Evolutionary conservation across 2,113 vertebrate genomes (phyloP), one percentile per base, ranked within the genome.

Genomic region (Ochotona curzoniae): DNA sequence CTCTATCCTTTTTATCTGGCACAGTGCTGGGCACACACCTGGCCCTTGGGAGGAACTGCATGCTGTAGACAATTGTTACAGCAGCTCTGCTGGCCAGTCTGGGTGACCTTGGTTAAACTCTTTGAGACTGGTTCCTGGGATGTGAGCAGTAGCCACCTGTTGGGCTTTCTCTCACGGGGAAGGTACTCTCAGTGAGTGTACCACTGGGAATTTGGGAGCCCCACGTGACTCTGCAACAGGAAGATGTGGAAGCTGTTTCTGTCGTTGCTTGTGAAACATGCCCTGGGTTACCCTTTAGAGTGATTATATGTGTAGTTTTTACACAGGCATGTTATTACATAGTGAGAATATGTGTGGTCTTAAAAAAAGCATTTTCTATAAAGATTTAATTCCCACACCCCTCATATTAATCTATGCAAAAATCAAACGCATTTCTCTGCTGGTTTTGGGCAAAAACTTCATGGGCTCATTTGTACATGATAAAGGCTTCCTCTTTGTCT

Each of bases 351-450:
- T 57, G 32, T 2, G 4, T 26, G 32, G 54, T 80, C 66, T 76
- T 85, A 61, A 44, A 89, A 83, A 93, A 93, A 85, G 35, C 66
- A 38, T 75, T 89, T 5, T 83, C 69, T 38, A 38, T 80, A 89
- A 91, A 80, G 71, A 83, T 66, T 47, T 63, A 85, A 38, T 60
- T 25, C 44, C 38, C 2, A 1, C 47, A 17, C 23, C 11, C 8
- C 21, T 26, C 49, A 17, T 66, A 15, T 76, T 69, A 79, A 18
- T 78, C 17, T 83, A 32, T 89, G n/a, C 3, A 28, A 63, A 83
- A 81, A 83, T 63, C 82, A 73, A 87, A 75, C 23, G 23, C 63
- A 67, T 7, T 5, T 84, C 25, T 88, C 44, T 14, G 9, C 49
- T 70, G 21, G 63, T 67, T 88, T 76, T 79, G n/a, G 83, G 79